Base-by-base conservation (phyloP, 1,140 invertebrate species). In the Anoplophora glabripennis region DNA sequence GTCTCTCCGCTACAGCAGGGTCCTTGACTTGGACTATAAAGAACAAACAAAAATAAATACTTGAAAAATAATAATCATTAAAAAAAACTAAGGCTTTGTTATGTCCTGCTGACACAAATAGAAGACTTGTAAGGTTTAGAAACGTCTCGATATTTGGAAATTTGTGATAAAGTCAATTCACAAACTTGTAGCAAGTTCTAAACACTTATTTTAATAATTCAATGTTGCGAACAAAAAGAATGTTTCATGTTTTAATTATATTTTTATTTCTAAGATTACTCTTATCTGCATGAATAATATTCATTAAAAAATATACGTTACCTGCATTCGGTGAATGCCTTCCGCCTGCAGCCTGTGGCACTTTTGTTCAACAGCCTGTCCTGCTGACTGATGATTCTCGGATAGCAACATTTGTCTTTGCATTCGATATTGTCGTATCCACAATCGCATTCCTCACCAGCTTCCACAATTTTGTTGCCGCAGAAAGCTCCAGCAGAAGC, bases 401-500 rank as follows among this genome's bases (percentile, higher is more conserved):
- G 95, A 76, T 96, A 94, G 77, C 97, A 99, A 75, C 97, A 99
- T 36, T 84, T 85, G 68, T 98, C 94, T 57, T 84, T 84, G 78
- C 96, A 99, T 73, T 99, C 96, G 15, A 86, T 83, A 55, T 92
- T 86, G 71, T 96, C 92, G 75, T 96, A 99, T 17, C 97, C 97
- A 75, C 97, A 99, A 77, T 99, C 97, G 73, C 97, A 99, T 78
- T 99, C 92, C 77, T 99, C 97, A 10, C 92, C 94, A 33, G 88
- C 89, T 77, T 99, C 97, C 0, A 97, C 94, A 70, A 99, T 98
- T 79, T 97, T 96, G 76, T 99, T 99, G 11, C 97, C 97, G 79
- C 97, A 99, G 83, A 99, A 99, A 18, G 96, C 93, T 57, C 93
- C 94, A 57, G 88, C 89, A 52, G 89, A 92, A 21, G 87, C 91